phyloP scores from a whole-genome alignment of 37 sponge, comb jelly and placozoan genomes.

The Diacarnus erythraeanus region DNA sequence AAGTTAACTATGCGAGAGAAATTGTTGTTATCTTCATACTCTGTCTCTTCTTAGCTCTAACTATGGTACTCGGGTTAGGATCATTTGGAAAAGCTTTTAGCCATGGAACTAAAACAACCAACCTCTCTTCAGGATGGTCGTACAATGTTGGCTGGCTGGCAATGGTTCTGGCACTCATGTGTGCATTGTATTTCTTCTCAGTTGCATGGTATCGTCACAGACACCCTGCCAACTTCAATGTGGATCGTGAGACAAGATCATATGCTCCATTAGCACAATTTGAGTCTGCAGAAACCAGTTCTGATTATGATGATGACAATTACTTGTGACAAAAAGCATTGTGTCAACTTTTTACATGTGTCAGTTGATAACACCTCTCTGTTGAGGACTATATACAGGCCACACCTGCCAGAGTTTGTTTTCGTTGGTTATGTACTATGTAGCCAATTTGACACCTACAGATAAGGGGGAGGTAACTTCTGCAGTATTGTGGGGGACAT shows the following conservation, averaged over 20 bases:
- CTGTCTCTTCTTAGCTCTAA: background rate
- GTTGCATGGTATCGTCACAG: conserved; percentile 30
- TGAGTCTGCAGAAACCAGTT: conserved; percentile 7
- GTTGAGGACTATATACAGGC: no score
- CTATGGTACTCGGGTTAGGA: conserved; percentile 39
- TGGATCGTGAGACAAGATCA: background rate
- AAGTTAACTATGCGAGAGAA: no score
- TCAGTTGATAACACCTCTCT: no score
- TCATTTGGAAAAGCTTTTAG: conserved; percentile 18
- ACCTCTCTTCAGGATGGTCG: conserved; percentile 46
- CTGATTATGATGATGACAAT: conserved; percentile 25
- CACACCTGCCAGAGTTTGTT: no score
- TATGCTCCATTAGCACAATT: conserved; percentile 47
- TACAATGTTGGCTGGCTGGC: conserved; percentile 67
- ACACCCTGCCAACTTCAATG: background rate
- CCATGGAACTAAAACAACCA: background rate
- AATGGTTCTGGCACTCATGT: conserved; percentile 32
- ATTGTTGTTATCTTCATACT: background rate
- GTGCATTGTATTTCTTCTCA: conserved; percentile 40
- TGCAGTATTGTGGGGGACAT: no score
- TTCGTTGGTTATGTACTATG: no score
- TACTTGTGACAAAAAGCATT: no score
- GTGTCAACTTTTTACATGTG: no score
- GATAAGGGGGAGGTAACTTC: no score
- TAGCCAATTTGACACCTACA: no score